Evolutionary conservation across 1,140 invertebrate species (phyloP), one percentile per base, ranked within the genome.

Genomic region (Temnothorax nylanderi): DNA sequence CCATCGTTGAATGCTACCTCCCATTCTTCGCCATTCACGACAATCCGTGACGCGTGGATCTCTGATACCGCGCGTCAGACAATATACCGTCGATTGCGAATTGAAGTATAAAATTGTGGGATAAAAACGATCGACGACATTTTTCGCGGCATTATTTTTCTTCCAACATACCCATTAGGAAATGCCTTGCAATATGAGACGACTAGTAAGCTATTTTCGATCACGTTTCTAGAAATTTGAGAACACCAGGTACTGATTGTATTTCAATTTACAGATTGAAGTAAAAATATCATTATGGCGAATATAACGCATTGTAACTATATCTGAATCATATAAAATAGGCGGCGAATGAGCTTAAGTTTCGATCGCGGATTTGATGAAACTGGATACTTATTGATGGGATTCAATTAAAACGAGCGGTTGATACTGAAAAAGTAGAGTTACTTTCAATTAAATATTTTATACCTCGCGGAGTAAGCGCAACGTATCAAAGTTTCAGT

Each of bases 381-480:
- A 62, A 56, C 18, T n/a, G 34, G 11, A 58, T 72, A 72, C 16
- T 44, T 32, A 81, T 81, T 47, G 65, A 44, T 26, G 1, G 32
- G 18, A 54, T 69, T 80, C 51, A 74, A 60, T 82, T 74, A 34
- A 82, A 82, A 32, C 26, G 37, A 34, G n/a, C n/a, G 26, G 32
- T 26, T 51, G 44, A 58, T 74, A 58, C 8, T 58, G 67, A 60
- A 49, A 84, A 75, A 60, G 69, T 8, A 37, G 41, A 72, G 21
- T 71, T 54, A 72, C 54, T 75, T 84, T 84, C 54, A 60, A 84
- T 84, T 74, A 75, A 75, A 84, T 74, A 60, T 74, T 74, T 74
- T 47, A 51, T 47, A 60, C 11, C 41, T 49, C 41, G 41, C 32
- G 47, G 49, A 44, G 65, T 44, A 51, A 71, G 21, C 41, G 54